A percentile compares a stretch with the other conserved stretches of the same genome.
Conservation (phyloP, 2,888 invertebrate genomes). For the Brachyopa scutellaris region DNA sequence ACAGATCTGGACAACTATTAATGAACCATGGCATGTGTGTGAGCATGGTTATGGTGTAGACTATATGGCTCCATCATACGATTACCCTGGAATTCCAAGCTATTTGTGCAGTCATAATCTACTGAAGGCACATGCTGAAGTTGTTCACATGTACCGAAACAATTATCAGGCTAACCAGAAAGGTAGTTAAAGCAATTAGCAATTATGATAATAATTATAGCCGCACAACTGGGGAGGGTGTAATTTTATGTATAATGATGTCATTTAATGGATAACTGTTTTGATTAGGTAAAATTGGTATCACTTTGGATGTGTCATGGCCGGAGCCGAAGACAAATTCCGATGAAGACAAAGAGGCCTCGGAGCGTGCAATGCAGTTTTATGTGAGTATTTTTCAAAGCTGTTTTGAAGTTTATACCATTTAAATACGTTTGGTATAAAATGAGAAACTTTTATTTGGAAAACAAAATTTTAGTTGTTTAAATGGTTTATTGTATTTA, state of each 20-base stretch:
- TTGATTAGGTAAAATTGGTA: constrained; percentile 84
- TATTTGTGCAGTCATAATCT: constrained; percentile 89
- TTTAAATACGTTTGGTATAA: too few species aligned
- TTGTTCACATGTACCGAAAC: constrained; percentile 85
- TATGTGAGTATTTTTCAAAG: constrained; percentile 81
- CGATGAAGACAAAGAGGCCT: constrained; percentile 84
- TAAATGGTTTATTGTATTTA: neutral
- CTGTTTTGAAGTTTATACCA: neutral
- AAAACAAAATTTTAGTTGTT: too few species aligned
- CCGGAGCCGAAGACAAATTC: constrained; percentile 84
- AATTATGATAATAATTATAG: neutral
- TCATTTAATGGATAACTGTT: neutral
- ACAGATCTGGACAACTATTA: constrained; percentile 88
- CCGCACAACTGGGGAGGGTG: neutral
- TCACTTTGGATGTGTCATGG: constrained; percentile 85
- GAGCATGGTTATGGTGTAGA: constrained; percentile 83
- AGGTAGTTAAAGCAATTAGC: constrained; percentile 80
- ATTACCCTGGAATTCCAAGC: constrained; percentile 85
- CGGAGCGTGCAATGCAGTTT: constrained; percentile 85
- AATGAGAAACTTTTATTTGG: too few species aligned
- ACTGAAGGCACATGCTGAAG: constrained; percentile 88
- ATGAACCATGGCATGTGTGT: constrained; percentile 85
- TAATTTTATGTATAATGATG: neutral
- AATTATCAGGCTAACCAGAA: constrained; percentile 84
- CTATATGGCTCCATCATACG: constrained; percentile 84